These are phyloP conservation scores for Mastacembelus armatus DNA, from an alignment of 2,797 vertebrate species.

Conservation along the genomic window DNA sequence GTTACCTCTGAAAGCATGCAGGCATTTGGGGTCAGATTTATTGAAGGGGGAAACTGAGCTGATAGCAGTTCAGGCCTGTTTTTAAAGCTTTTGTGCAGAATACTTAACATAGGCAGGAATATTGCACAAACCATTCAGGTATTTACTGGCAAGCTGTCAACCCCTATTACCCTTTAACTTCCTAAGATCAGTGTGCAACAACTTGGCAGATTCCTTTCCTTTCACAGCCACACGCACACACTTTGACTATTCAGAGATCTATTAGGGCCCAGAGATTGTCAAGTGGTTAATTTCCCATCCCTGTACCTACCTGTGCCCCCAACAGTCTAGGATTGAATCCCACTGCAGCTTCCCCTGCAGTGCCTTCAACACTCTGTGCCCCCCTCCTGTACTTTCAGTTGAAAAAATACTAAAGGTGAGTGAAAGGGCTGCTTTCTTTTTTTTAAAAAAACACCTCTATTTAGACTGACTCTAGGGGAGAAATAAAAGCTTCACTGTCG, in stretches of 20 bases:
- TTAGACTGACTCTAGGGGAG: conserved; percentile 54
- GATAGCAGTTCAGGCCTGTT: not conserved
- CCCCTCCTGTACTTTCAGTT: not conserved
- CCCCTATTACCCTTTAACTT: conserved; percentile 61
- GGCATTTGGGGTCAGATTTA: conserved; percentile 37
- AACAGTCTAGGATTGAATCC: conserved; percentile 30
- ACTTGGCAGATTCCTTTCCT: conserved; percentile 27
- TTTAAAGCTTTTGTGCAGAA: conserved; percentile 17
- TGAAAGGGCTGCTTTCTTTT: conserved; percentile 32
- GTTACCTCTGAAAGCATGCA: conserved; percentile 31
- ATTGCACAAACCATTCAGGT: conserved; percentile 36
- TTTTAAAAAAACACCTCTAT: conserved; percentile 35
- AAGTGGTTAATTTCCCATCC: conserved; percentile 64
- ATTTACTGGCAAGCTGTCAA: conserved; percentile 59
- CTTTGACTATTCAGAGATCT: conserved; percentile 45
- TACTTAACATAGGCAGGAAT: conserved; percentile 33
- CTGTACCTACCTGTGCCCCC: conserved; percentile 48
- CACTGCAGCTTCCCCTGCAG: conserved; percentile 41
- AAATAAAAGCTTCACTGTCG: conserved; percentile 66
- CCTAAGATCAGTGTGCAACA: conserved; percentile 51
- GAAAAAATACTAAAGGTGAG: conserved; percentile 56
- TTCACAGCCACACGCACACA: conserved; percentile 17
- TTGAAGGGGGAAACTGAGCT: conserved; percentile 35
- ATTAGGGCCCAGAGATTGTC: conserved; percentile 57
- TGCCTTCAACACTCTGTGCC: conserved; percentile 9